Conservation (phyloP, 2,113 vertebrate genomes). For the Lophochroa leadbeateri region DNA sequence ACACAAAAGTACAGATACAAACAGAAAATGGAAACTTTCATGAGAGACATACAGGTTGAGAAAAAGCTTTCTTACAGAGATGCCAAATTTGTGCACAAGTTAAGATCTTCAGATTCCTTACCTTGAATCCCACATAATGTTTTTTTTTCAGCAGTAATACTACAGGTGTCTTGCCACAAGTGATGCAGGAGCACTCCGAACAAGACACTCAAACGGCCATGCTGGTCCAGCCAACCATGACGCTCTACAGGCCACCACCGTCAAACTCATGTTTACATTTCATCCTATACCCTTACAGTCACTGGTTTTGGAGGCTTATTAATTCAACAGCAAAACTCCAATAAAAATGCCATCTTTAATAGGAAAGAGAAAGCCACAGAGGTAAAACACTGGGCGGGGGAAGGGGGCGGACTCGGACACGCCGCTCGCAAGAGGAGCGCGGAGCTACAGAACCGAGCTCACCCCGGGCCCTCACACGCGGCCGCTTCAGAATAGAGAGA, state of each 20-base stretch:
- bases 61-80: background rate
- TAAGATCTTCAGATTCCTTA: background rate
- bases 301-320: accelerated
- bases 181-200: accelerated
- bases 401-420: accelerated
- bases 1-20: background rate
- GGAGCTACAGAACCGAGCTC: background rate
- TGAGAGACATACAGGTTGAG: background rate
- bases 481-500: too few relatives aligned
- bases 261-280: accelerated
- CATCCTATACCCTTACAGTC: background rate
- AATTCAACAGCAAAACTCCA: background rate
- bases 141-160: background rate
- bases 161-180: too few relatives aligned
- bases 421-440: accelerated
- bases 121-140: accelerated
- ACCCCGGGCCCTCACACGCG: too few relatives aligned
- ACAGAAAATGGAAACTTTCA: accelerated
- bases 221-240: accelerated
- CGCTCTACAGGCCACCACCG: accelerated
- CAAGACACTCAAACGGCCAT: accelerated
- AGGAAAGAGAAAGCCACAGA: background rate
- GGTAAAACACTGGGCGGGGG: accelerated
- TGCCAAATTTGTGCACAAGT: accelerated
- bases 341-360: accelerated